Evolutionary conservation across 2,888 invertebrate species (phyloP).

Genomic region (Andrena bicolor): DNA sequence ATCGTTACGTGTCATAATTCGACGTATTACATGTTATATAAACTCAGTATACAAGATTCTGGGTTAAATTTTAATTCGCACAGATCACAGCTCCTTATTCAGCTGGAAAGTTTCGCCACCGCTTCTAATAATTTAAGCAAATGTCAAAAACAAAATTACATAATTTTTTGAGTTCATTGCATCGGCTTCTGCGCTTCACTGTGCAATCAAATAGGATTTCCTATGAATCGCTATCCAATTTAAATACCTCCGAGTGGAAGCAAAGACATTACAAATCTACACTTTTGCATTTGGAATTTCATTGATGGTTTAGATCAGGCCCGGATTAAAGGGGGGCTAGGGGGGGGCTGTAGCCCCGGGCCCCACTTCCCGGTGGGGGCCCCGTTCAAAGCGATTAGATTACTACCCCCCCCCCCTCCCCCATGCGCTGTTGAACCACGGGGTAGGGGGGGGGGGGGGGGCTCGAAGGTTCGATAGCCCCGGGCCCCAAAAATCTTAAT

Average conservation of each 20-base stretch:
- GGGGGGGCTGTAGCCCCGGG: no score
- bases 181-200: background rate
- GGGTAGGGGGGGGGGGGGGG: no score
- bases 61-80: slow-evolving; percentile 15
- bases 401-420: no score
- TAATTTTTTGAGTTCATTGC: no score
- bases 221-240: background rate
- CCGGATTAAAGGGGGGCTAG: no score
- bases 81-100: background rate
- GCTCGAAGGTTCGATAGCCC: no score
- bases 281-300: no score
- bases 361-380: no score
- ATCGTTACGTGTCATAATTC: slow-evolving; percentile 45
- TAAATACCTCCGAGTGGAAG: background rate
- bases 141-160: background rate
- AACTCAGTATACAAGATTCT: slow-evolving; percentile 6
- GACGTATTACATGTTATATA: slow-evolving; percentile 33
- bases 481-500: no score
- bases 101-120: background rate
- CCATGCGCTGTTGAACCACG: no score
- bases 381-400: no score
- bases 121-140: background rate
- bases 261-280: background rate
- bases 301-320: background rate
- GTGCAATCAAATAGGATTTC: background rate